These are phyloP conservation scores for Pterobdella sp. DNA, from an alignment of 2,888 invertebrate species.

Conservation along the genomic window DNA sequence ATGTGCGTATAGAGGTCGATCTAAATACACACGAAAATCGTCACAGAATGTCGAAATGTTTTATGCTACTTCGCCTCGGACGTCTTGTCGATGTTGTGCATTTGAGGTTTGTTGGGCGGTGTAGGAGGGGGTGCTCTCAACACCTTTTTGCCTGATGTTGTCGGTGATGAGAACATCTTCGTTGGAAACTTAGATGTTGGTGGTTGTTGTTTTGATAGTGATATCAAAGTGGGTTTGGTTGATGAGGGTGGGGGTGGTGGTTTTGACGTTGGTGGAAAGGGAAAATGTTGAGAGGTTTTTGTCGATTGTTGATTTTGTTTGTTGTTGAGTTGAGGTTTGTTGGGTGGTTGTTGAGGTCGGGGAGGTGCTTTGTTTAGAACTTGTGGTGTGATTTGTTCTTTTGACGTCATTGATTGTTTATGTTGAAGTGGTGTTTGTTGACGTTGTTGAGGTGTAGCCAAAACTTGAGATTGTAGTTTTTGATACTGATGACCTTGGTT, in stretches of 20 bases:
- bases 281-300: neutral
- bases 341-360: conserved; percentile 5
- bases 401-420: neutral
- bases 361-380: neutral
- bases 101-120: conserved; percentile 48
- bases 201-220: neutral
- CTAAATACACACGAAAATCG: too few species aligned
- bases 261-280: neutral
- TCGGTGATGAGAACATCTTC: neutral
- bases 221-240: neutral
- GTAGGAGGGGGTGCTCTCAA: conserved; percentile 47
- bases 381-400: neutral
- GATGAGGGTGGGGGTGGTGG: neutral
- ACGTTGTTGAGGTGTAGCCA: neutral
- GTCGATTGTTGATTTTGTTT: neutral
- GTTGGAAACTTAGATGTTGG: neutral
- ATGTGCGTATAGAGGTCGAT: too few species aligned
- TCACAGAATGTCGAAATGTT: too few species aligned
- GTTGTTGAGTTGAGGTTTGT: neutral
- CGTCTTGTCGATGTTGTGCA: too few species aligned
- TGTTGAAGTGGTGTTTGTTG: neutral
- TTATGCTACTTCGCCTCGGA: too few species aligned
- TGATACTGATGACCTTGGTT: too few species aligned
- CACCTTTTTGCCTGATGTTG: neutral
- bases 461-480: neutral